Evolutionary conservation across 2,888 invertebrate genomes (phyloP).

Genomic region (Odontocerum albicorne): DNA sequence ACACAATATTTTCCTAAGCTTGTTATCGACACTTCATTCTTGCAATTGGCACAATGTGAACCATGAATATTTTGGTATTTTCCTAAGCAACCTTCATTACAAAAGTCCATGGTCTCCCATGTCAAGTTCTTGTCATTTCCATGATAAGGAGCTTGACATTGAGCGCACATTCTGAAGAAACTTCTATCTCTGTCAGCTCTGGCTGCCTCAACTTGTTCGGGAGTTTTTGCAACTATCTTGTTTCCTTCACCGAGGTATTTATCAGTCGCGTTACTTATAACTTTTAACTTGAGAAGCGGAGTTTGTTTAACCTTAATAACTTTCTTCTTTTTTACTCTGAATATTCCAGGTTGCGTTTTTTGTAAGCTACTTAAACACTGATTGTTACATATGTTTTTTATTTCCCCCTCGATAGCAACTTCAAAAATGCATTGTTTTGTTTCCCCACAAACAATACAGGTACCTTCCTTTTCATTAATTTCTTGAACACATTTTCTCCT

Average conservation of each 20-base stretch:
- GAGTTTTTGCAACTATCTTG: constrained; percentile 61
- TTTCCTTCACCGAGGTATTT: constrained; percentile 56
- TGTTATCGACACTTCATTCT: constrained; percentile 70
- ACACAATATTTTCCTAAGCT: constrained; percentile 92
- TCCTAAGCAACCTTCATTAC: constrained; percentile 84
- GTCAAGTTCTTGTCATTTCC: constrained; percentile 67
- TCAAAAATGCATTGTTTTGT: constrained; percentile 52
- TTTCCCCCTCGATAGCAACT: constrained; percentile 56
- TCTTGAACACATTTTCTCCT: constrained; percentile 56
- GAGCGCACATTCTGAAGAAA: constrained; percentile 58
- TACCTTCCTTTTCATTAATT: constrained; percentile 39
- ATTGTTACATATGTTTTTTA: constrained; percentile 57
- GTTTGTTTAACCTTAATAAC: constrained; percentile 39
- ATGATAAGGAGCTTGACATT: constrained; percentile 56
- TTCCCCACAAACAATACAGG: constrained; percentile 56
- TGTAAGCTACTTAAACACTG: constrained; percentile 57
- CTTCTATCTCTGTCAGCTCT: constrained; percentile 60
- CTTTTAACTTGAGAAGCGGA: constrained; percentile 52
- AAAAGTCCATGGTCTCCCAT: constrained; percentile 95
- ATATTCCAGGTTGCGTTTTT: constrained; percentile 37
- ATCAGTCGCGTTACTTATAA: constrained; percentile 57
- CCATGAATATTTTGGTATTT: constrained; percentile 75
- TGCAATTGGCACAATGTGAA: constrained; percentile 80
- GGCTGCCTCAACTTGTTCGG: constrained; percentile 60
- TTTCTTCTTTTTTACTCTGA: constrained; percentile 43